A percentile compares a stretch with the other conserved stretches of the same genome.
Conservation (phyloP, 2,797 vertebrate genomes). For the Phoxinus dragarum region DNA sequence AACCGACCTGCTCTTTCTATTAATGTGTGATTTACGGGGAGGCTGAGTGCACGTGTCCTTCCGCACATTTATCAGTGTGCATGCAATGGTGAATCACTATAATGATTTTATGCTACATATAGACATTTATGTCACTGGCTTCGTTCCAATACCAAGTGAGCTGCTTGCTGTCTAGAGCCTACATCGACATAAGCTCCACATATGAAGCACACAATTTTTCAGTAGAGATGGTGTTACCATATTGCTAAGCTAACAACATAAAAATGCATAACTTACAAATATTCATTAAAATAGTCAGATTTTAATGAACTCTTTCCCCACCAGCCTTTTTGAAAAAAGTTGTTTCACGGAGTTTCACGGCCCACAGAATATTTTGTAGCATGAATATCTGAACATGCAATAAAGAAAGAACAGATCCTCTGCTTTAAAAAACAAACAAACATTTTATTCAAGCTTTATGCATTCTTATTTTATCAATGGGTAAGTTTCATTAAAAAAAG, state of each 20-base stretch:
- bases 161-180: neutral
- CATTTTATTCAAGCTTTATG: too few relatives aligned
- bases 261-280: neutral
- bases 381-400: too few relatives aligned
- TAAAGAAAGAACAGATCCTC: too few relatives aligned
- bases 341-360: too few relatives aligned
- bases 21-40: constrained; percentile 43
- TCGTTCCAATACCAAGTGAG: neutral
- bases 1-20: constrained; percentile 45
- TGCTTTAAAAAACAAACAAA: too few relatives aligned
- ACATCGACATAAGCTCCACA: neutral
- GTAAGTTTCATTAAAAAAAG: too few relatives aligned
- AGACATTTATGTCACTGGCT: constrained; percentile 22
- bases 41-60: constrained; percentile 56
- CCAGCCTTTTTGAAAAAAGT: too few relatives aligned
- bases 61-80: constrained; percentile 64
- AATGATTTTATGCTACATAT: constrained; percentile 30
- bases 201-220: neutral
- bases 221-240: neutral
- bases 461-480: too few relatives aligned
- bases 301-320: neutral
- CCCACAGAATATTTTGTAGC: too few relatives aligned
- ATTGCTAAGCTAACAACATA: neutral
- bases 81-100: constrained; percentile 52
- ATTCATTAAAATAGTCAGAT: neutral